Conservation (phyloP, 1,140 invertebrate species). For the Bicyclus anynana region DNA sequence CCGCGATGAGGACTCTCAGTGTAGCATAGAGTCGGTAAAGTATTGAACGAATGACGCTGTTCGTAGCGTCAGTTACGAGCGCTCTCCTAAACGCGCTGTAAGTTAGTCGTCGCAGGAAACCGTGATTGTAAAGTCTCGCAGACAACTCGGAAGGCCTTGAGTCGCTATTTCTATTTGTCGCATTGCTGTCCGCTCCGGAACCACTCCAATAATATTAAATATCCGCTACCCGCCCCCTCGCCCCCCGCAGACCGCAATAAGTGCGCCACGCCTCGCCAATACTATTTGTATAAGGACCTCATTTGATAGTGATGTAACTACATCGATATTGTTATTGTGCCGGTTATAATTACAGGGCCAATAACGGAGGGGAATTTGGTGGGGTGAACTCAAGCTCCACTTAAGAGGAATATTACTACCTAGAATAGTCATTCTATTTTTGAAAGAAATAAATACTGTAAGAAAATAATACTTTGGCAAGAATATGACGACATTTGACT, state of each 20-base stretch:
- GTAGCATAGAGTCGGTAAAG: too few species aligned
- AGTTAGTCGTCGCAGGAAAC: neutral
- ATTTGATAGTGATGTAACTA: conserved; percentile 8
- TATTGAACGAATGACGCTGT: too few species aligned
- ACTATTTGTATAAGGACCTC: conserved; percentile 15
- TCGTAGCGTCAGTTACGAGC: too few species aligned
- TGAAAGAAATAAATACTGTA: too few species aligned
- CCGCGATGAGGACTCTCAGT: too few species aligned
- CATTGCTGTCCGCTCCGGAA: conserved; percentile 25
- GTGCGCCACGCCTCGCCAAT: conserved; percentile 7
- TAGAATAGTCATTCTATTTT: too few species aligned
- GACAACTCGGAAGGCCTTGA: neutral
- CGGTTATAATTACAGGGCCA: neutral
- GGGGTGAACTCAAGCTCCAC: neutral
- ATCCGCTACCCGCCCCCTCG: conserved; percentile 15
- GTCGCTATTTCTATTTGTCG: conserved; percentile 1
- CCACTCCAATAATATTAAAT: conserved; percentile 39
- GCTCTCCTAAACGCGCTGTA: too few species aligned
- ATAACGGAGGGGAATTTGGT: neutral
- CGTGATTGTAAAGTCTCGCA: neutral
- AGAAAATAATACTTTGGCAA: too few species aligned
- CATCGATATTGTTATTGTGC: neutral
- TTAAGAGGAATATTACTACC: too few species aligned
- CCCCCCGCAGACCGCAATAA: conserved; percentile 7
- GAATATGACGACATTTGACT: too few species aligned